Percentiles rank a stretch among this genome's conserved stretches.
These are phyloP conservation scores for Phortica okadai DNA, from an alignment of 2,888 invertebrate genomes.

Conservation along the genomic window DNA sequence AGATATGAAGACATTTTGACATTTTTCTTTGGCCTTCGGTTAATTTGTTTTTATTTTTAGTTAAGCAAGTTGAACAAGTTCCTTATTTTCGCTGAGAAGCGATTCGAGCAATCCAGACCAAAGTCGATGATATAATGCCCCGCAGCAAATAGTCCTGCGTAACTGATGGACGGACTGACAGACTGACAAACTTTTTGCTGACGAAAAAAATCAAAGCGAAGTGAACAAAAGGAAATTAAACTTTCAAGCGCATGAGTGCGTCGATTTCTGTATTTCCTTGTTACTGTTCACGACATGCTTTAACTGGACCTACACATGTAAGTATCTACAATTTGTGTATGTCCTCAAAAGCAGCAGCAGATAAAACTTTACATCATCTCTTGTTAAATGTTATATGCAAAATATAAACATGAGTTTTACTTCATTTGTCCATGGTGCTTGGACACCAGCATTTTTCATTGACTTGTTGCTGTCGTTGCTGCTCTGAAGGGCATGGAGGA, in stretches of 20 bases:
- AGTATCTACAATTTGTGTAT: too few species aligned
- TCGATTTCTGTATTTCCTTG: constrained; percentile 34
- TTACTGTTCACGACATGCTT: too few species aligned
- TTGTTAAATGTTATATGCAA: constrained; percentile 48
- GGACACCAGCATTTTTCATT: constrained; percentile 42
- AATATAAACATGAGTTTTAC: too few species aligned
- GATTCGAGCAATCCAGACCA: constrained; percentile 20
- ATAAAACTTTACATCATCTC: not conserved
- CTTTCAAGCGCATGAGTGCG: constrained; percentile 51
- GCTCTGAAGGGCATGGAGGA: not conserved
- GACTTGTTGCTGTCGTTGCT: constrained; percentile 16
- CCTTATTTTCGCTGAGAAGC: constrained; percentile 28
- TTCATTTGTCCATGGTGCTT: too few species aligned
- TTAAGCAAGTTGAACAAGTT: not conserved
- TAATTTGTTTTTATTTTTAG: not conserved
- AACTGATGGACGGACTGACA: too few species aligned
- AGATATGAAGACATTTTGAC: constrained; percentile 48
- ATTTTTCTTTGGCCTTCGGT: constrained; percentile 25
- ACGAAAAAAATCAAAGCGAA: constrained; percentile 48
- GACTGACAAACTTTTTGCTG: not conserved
- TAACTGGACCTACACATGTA: constrained; percentile 11
- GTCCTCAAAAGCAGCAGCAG: too few species aligned
- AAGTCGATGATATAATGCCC: constrained; percentile 41
- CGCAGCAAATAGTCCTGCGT: not conserved
- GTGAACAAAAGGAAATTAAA: constrained; percentile 63